Evolutionary conservation across 1,140 invertebrate species (phyloP).

Genomic region (Drosophila subpulchrella): DNA sequence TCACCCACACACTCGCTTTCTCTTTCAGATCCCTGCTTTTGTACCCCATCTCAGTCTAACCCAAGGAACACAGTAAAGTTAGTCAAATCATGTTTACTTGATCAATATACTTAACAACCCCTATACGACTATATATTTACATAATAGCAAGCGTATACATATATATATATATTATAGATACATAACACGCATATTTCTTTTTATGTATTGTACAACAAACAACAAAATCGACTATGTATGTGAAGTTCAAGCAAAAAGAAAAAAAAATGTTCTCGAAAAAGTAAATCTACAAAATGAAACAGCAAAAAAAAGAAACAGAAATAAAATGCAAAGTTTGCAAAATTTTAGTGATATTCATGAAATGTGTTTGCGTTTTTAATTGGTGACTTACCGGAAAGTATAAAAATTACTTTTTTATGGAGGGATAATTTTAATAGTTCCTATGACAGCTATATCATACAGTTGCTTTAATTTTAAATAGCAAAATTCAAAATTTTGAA

Average conservation of each 20-base stretch:
- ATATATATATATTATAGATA: conserved; percentile 18
- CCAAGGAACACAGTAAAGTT: conserved; percentile 16
- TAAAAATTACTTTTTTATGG: no score
- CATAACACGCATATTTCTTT: conserved; percentile 47
- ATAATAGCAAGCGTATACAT: conserved; percentile 29
- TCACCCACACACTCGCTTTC: background rate
- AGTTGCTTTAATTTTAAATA: no score
- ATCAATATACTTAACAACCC: conserved; percentile 43
- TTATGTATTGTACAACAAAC: conserved; percentile 63
- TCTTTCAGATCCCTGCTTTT: background rate
- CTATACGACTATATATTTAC: conserved; percentile 30
- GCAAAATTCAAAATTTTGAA: no score
- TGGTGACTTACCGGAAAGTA: no score
- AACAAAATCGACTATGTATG: conserved; percentile 43
- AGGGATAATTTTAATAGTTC: no score
- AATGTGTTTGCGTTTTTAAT: background rate
- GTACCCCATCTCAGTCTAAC: conserved; percentile 6
- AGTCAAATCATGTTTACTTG: conserved; percentile 38
- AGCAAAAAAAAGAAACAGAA: conserved; percentile 29
- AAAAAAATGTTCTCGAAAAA: conserved; percentile 36
- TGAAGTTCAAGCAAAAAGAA: conserved; percentile 35
- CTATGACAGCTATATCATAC: no score
- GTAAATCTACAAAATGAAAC: conserved; percentile 17
- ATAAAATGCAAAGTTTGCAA: conserved; percentile 64
- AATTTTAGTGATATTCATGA: conserved; percentile 65